Base-by-base conservation (phyloP, 2,797 vertebrate genomes). In the Gobio occitaniae region DNA sequence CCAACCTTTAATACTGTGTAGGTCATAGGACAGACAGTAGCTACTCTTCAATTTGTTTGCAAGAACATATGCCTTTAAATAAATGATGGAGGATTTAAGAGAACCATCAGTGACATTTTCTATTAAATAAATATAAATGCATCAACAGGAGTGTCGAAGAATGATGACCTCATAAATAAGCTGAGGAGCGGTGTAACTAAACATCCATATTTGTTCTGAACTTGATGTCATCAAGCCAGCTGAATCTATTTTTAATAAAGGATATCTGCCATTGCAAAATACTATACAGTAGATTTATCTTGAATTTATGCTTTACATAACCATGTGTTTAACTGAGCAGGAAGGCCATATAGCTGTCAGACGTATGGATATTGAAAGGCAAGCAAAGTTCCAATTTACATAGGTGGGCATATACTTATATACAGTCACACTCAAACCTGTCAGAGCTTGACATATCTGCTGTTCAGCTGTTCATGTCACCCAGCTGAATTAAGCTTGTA, bases 81-180 rank as follows among this genome's bases (percentile, higher is more conserved):
- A 85, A 87, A 86, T 74, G 19, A 87, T 71, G 17, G 3, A 54
- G 52, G 69, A 88, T 84, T 88, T 86, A 80, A 84, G 78, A 19
- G 12, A 86, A 65, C 54, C 25, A 48, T 80, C 29, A 61, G 84
- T 85, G 54, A 61, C 52, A 72, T 82, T 80, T 52, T 78, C 77
- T 80, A 87, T 87, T 19, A 84, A 90, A 90, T 84, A 83, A 86
- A 89, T 63, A 87, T 86, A 81, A 83, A 78, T 84, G 69, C 65
- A 84, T 86, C 68, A 87, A 54, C 21, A 7, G 9, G 50, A 68
- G n/a, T 77, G 79, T 52, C 32, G 68, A 76, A 54, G 79, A 77
- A 79, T 52, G 38, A 41, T 69, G 17, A 80, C 61, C 52, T 84
- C 68, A 78, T 77, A 84, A 85, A 86, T 68, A 82, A 77, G 41